Evolutionary conservation across 2,113 vertebrate genomes (phyloP), one percentile per base, ranked within the genome.

Genomic region (Pteruthius melanotis): DNA sequence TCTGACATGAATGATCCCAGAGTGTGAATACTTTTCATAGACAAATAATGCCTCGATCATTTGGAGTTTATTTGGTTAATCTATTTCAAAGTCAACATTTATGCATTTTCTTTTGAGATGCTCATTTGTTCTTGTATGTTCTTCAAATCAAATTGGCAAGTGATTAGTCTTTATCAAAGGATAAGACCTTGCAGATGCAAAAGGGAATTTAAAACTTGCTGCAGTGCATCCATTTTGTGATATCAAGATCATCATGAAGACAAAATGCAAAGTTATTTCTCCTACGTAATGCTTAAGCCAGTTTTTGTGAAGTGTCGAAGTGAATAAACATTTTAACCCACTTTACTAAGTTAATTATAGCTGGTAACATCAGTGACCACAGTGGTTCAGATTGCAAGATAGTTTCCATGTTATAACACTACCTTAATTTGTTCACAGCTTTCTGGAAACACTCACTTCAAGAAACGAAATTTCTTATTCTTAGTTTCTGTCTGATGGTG

Each of bases 391-490:
- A 69, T 20, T 83, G 84, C 84, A 94, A 93, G 81, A 87, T 56
- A 84, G 39, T 89, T 95, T 93, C 79, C 91, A 54, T 18, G 22
- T 65, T 87, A 53, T 79, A 80, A 72, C 53, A 60, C 50, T 39
- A 61, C 28, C 20, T 71, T 81, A 63, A 64, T 28, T 28, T 15
- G n/a, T n/a, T 83, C 50, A 40, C 17, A 56, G 65, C 68, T 77
- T 89, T 87, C 69, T 84, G 93, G 86, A 92, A 89, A 94, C 26
- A 84, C 26, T 91, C 65, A 75, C n/a, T 94, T 89, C 81, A 91
- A 57, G 70, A 94, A 93, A 59, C n/a, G 37, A 93, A 93, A 89
- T 53, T 75, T 75, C n/a, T 45, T 63, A 53, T 53, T 95, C 49
- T 89, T 87, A 33, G 65, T 87, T 87, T 94, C 70, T 93, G 35